Base-by-base conservation (phyloP, 2,888 invertebrate species). In the Parnassius smintheus region DNA sequence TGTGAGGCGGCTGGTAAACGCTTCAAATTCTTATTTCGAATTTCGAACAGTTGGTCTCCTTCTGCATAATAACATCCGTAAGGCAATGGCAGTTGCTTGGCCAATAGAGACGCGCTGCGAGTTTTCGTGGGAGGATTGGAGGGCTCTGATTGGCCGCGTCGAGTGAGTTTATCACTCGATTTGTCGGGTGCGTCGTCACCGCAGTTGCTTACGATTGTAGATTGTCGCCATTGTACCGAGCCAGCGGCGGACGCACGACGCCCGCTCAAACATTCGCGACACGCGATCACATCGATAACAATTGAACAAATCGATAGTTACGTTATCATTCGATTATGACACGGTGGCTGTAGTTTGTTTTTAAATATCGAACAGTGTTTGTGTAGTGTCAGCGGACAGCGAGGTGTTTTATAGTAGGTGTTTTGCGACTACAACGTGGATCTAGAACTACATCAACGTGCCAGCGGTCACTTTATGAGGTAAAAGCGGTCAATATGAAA, bases 401-500 rank as follows among this genome's bases (percentile, higher is more conserved):
- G 79, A 68, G 70, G 73, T 78, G 73, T 70, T 75, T 74, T 73
- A 62, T 67, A 61, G 69, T 66, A 73, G 75, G 77, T 72, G 78
- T 62, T 68, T 71, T 56, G 93, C 93, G 88, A 92, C 92, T 77
- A 81, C 93, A 94, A 88, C 91, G 93, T 95, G 95, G 95, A 95
- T 93, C 95, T 95, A 92, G 95, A 95, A 75, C 93, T 95, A 82
- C 95, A 95, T 78, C 95, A 95, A 92, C 94, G 95, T 92, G 94
- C 95, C 92, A 93, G 93, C 92, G 95, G 95, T 91, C 95, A 95
- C 93, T 95, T 95, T 80, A 94, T 95, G 92, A 95, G 95, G 95
- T 91, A 85, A 78, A 59, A 65, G 22, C 35, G 35, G 35, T 35
- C 7, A 35, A 35, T 35, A 35, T 35, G 7, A 35, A 35, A 35